phyloP scores from a whole-genome alignment of 2,888 invertebrate species.

The Platycnemis pennipes region DNA sequence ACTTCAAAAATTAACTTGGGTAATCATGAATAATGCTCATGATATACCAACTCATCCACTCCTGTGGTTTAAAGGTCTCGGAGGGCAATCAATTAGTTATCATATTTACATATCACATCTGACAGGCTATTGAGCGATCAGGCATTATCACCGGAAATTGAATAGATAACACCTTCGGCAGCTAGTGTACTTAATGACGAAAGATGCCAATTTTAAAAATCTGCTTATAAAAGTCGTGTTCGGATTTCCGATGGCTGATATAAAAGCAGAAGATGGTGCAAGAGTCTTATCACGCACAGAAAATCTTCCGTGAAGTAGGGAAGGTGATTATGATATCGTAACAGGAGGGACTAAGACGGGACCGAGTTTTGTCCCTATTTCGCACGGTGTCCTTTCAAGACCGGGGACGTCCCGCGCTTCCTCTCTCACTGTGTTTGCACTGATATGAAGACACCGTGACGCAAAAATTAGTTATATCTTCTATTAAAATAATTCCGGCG shows the following conservation, averaged over 20 bases:
- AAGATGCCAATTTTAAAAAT: neutral
- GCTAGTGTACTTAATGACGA: neutral
- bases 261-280: neutral
- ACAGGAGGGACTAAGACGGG: neutral
- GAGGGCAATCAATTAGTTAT: no score
- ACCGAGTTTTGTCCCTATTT: neutral
- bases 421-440: no score
- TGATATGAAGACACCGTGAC: no score
- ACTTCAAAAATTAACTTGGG: no score
- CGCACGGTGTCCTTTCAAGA: neutral
- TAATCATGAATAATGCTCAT: no score
- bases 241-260: neutral
- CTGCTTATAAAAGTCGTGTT: neutral
- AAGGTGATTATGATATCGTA: neutral
- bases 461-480: no score
- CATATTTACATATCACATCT: neutral
- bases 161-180: neutral
- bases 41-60: no score
- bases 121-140: neutral
- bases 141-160: neutral
- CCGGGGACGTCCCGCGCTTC: neutral
- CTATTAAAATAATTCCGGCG: no score
- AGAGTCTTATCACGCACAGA: neutral
- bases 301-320: neutral
- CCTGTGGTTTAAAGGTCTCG: no score